These are phyloP conservation scores for Trichosurus vulpecula DNA, from an alignment of 2,797 vertebrate genomes.

Conservation along the genomic window DNA sequence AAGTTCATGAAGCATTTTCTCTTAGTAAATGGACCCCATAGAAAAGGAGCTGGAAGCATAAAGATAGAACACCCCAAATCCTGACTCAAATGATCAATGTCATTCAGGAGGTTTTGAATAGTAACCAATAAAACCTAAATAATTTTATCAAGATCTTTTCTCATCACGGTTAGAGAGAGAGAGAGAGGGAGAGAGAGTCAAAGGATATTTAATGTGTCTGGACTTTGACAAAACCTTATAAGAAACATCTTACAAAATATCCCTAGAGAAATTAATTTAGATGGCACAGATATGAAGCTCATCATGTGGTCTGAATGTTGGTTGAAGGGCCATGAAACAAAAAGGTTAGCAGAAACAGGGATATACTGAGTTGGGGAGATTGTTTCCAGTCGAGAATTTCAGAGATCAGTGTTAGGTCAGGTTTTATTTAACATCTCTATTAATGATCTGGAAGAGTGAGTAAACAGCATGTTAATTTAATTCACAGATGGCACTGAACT, in stretches of 20 bases:
- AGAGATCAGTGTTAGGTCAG: conserved; percentile 61
- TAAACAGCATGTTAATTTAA: conserved; percentile 78
- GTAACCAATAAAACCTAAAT: neutral
- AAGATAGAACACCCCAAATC: neutral
- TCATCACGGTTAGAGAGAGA: neutral
- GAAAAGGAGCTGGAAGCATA: neutral
- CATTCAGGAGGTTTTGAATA: neutral
- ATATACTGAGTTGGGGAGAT: conserved; percentile 32
- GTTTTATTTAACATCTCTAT: conserved; percentile 80
- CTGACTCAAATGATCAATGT: neutral
- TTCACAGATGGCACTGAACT: conserved; percentile 75
- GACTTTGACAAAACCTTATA: conserved; percentile 31
- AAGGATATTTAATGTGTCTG: conserved; percentile 3
- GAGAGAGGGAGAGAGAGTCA: neutral
- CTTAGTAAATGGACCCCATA: neutral
- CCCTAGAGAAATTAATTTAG: conserved; percentile 48
- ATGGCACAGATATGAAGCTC: neutral
- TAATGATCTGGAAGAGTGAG: conserved; percentile 78
- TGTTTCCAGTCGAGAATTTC: conserved; percentile 16
- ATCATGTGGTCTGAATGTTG: conserved; percentile 11
- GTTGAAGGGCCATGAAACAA: neutral
- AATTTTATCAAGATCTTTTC: neutral
- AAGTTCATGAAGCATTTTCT: neutral
- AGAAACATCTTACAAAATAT: neutral
- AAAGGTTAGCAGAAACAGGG: conserved; percentile 53